A percentile compares a stretch with the other conserved stretches of the same genome.
Conservation (phyloP, 2,888 invertebrate species). For the Galerucella pusilla region DNA sequence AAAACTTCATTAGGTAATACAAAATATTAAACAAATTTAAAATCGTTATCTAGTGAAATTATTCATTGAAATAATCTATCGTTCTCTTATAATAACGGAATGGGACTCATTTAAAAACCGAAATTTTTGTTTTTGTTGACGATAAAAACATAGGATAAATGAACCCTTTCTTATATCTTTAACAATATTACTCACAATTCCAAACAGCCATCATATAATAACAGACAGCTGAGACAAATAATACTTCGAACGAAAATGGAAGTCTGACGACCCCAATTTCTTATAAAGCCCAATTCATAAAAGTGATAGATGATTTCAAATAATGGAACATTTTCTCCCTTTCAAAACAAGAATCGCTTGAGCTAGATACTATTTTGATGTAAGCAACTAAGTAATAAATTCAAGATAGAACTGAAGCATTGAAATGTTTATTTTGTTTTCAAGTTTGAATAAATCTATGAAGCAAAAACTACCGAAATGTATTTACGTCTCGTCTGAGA, state of each 20-base stretch:
- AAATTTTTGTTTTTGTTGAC: no score
- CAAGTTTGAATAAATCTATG: background rate
- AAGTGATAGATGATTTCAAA: background rate
- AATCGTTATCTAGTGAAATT: no score
- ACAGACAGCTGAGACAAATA: background rate
- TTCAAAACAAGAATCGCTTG: background rate
- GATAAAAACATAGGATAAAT: no score
- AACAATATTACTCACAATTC: no score
- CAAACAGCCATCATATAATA: background rate
- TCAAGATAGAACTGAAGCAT: background rate
- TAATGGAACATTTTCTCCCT: background rate
- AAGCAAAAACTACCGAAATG: background rate
- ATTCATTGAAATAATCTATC: no score
- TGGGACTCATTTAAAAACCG: no score
- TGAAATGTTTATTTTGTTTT: background rate
- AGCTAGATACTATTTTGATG: background rate
- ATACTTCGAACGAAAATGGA: background rate
- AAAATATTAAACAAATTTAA: no score
- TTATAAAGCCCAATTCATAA: background rate
- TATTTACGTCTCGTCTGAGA: background rate
- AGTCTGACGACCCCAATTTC: background rate
- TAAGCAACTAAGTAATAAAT: background rate
- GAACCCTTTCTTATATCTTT: no score
- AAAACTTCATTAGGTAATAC: no score
- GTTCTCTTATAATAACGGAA: no score